Conservation (phyloP, 2,113 vertebrate genomes). For the Vulpes vulpes region DNA sequence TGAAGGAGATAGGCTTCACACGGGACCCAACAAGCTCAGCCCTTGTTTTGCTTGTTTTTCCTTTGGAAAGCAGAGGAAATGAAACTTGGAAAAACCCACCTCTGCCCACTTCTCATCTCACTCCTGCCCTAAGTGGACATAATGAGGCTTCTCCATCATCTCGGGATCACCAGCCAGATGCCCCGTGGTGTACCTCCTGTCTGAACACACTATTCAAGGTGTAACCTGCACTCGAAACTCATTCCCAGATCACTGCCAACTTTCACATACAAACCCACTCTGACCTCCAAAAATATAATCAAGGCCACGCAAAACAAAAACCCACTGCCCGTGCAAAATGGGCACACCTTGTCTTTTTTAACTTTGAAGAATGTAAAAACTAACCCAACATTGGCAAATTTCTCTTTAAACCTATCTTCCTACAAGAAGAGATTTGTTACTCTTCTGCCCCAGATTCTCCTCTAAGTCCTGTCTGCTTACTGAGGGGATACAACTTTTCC, state of each 20-base stretch:
- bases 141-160: background rate
- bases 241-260: background rate
- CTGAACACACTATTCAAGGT: too few species aligned
- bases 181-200: background rate
- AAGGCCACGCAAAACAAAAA: background rate
- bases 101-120: background rate
- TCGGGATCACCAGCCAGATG: background rate
- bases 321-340: background rate
- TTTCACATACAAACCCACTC: background rate
- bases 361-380: background rate
- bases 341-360: background rate
- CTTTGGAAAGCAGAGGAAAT: background rate
- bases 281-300: background rate
- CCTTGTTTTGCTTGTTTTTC: background rate
- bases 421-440: background rate
- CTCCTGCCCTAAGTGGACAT: background rate
- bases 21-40: background rate
- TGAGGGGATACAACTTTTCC: background rate
- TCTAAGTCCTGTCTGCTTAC: too few species aligned
- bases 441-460: background rate
- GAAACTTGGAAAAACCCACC: background rate
- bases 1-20: background rate
- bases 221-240: background rate
- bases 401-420: background rate
- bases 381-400: background rate